Conservation (phyloP, 2,113 vertebrate species). For the Gymnarchus niloticus region DNA sequence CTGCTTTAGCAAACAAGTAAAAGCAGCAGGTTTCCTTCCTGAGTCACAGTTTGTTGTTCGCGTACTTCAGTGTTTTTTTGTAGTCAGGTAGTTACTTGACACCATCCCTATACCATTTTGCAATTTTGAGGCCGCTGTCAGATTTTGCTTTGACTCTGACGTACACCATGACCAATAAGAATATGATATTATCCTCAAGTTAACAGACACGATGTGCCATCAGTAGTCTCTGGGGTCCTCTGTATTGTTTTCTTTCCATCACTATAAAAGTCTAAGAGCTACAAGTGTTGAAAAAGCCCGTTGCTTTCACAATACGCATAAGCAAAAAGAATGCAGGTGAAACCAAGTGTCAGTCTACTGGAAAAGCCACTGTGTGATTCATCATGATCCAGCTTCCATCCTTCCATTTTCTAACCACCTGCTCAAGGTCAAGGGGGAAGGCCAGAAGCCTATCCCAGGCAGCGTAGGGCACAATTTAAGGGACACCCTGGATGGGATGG, state of each 20-base stretch:
- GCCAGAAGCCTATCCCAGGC: no score
- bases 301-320: not conserved
- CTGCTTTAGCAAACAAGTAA: not conserved
- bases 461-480: no score
- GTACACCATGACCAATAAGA: not conserved
- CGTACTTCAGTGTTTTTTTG: not conserved
- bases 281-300: not conserved
- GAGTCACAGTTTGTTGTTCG: not conserved
- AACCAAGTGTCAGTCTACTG: not conserved
- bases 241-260: not conserved
- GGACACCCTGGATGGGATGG: no score
- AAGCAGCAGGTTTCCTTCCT: not conserved
- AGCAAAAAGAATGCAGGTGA: not conserved
- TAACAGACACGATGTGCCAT: not conserved
- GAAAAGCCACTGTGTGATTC: not conserved
- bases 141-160: not conserved
- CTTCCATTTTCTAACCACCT: no score
- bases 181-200: not conserved
- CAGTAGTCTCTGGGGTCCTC: not conserved
- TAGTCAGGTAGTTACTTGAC: not conserved
- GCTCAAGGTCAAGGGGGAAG: no score
- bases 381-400: not conserved
- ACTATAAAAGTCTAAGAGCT: not conserved
- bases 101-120: not conserved
- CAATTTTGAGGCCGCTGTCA: not conserved